Evolutionary conservation across 2,797 vertebrate species (phyloP).

Genomic region (Eidolon dupreanum): DNA sequence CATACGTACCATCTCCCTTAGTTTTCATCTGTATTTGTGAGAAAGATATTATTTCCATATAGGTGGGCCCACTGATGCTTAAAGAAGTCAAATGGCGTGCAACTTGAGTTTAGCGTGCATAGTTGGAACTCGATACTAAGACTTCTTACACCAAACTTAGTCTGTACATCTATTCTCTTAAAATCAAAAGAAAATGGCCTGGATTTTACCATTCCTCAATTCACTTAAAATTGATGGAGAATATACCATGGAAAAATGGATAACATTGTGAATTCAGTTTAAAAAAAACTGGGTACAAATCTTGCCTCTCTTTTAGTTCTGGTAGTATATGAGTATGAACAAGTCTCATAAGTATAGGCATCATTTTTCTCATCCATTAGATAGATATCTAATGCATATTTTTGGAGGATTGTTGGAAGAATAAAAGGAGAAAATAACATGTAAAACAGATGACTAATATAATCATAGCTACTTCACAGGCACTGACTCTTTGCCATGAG

Average conservation of each 20-base stretch:
- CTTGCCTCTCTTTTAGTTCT: neutral
- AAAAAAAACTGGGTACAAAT: neutral
- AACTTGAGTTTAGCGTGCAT: neutral
- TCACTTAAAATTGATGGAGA: neutral
- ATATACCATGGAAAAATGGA: neutral
- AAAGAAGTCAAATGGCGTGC: neutral
- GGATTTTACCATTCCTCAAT: neutral
- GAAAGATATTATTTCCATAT: neutral
- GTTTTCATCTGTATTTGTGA: neutral
- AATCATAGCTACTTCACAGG: neutral
- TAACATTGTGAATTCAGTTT: neutral
- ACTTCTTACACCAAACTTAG: neutral
- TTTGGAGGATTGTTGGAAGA: neutral
- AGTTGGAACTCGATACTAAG: neutral
- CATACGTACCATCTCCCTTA: neutral
- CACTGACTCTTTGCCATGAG: neutral
- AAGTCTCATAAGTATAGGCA: neutral
- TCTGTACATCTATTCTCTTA: neutral
- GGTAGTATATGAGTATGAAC: neutral
- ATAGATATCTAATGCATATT: neutral
- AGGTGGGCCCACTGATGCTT: neutral
- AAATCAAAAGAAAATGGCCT: neutral
- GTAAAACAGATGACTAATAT: neutral
- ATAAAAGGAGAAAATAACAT: neutral
- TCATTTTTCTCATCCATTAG: neutral